Percentiles rank a stretch among this genome's conserved stretches.
These are phyloP conservation scores for Mus pahari DNA, from an alignment of 2,113 vertebrate species.

Conservation along the genomic window DNA sequence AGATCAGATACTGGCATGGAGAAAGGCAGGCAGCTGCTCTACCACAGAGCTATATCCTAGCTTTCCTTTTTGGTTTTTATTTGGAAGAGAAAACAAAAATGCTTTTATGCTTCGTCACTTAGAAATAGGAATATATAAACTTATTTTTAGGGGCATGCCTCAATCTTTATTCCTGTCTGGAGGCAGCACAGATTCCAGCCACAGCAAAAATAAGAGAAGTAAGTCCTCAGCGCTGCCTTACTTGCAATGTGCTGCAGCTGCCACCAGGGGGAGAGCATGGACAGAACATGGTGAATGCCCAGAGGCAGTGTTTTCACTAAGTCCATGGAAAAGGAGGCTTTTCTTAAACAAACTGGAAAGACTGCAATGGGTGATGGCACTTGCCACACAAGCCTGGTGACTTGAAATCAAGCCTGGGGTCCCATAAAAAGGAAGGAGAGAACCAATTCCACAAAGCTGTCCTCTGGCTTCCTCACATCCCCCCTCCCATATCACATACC, in stretches of 20 bases:
- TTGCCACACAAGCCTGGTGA: not conserved
- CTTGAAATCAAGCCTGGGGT: not conserved
- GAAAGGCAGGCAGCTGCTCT: not conserved
- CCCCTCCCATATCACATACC: too few relatives aligned
- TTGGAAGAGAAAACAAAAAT: slow-evolving; percentile 13
- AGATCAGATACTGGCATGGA: not conserved
- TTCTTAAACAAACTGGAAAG: not conserved
- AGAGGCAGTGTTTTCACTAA: not conserved
- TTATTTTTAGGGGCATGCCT: slow-evolving; percentile 30
- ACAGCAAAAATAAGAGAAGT: not conserved
- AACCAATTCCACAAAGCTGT: too few relatives aligned
- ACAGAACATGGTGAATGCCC: not conserved
- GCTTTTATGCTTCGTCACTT: slow-evolving; percentile 8
- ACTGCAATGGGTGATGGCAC: not conserved
- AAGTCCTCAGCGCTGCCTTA: not conserved
- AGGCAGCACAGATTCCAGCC: not conserved
- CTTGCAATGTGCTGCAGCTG: not conserved
- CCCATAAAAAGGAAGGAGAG: not conserved
- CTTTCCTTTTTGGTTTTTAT: not conserved
- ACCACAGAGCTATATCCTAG: not conserved
- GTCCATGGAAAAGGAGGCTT: not conserved
- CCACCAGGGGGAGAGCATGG: slow-evolving; percentile 69
- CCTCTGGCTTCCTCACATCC: not conserved
- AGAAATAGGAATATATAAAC: not conserved
- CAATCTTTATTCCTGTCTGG: slow-evolving; percentile 26